Conservation (phyloP, 2,797 vertebrate species). For the Merluccius polli region DNA sequence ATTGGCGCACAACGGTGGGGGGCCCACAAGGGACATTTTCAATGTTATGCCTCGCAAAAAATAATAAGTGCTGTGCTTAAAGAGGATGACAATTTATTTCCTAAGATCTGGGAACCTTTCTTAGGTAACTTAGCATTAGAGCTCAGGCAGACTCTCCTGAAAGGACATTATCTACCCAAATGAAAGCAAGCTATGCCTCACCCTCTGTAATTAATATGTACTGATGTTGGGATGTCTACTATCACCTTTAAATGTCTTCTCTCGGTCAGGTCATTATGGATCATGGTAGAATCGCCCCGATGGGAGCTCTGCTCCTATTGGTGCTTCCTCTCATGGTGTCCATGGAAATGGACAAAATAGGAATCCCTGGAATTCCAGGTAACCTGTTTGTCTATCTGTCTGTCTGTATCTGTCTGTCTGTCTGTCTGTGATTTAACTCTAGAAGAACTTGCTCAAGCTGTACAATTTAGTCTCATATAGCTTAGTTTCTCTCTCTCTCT, state of each 20-base stretch:
- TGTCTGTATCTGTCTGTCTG: background rate
- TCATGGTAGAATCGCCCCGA: background rate
- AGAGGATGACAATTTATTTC: no score
- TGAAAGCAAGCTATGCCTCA: no score
- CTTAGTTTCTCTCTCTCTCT: background rate
- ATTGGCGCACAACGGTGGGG: no score
- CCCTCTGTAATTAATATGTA: no score
- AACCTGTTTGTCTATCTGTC: background rate
- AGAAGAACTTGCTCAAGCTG: background rate
- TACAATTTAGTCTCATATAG: background rate
- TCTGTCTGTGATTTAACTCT: background rate
- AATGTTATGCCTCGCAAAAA: no score
- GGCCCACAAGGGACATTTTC: no score
- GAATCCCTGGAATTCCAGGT: slow-evolving; percentile 57
- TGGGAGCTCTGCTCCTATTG: slow-evolving; percentile 36
- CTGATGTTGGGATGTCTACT: no score
- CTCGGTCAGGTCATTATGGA: slow-evolving; percentile 42
- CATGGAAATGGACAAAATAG: slow-evolving; percentile 36
- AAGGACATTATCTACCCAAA: no score
- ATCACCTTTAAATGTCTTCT: background rate
- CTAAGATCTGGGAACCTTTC: no score
- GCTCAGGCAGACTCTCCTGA: no score
- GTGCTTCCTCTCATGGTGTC: slow-evolving; percentile 9
- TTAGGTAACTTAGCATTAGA: no score
- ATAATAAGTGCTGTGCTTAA: no score